These are phyloP conservation scores for Sinopyrophorus schimmeli DNA, from an alignment of 2,888 invertebrate genomes.

Conservation along the genomic window DNA sequence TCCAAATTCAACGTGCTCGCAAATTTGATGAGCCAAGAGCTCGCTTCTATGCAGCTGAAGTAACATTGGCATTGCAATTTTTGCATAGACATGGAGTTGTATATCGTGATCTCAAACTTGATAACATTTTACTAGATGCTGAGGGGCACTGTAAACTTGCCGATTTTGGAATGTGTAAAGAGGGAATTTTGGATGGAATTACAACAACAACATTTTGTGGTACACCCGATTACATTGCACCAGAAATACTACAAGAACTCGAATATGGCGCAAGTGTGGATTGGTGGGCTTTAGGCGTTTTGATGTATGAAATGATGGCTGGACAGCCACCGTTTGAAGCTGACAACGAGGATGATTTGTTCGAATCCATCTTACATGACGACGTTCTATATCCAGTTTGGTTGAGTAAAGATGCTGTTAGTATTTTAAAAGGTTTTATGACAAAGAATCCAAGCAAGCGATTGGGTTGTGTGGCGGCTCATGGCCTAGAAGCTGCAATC, in stretches of 20 bases:
- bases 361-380: conserved; percentile 97
- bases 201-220: conserved; percentile 98
- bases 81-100: conserved; percentile 96
- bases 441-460: conserved; percentile 95
- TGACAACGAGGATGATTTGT: conserved; percentile 98
- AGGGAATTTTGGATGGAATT: conserved; percentile 83
- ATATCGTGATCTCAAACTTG: conserved; percentile 97
- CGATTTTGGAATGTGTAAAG: conserved; percentile 95
- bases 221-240: conserved; percentile 99
- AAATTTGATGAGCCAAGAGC: conserved; percentile 97
- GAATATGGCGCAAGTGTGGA: conserved; percentile 87
- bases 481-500: conserved; percentile 83
- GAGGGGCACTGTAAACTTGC: conserved; percentile 95
- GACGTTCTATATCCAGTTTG: conserved; percentile 98
- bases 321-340: conserved; percentile 99
- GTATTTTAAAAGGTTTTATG: conserved; percentile 94
- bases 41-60: conserved; percentile 97
- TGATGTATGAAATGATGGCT: conserved; percentile 99
- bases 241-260: conserved; percentile 65
- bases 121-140: conserved; percentile 95
- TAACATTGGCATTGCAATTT: conserved; percentile 96
- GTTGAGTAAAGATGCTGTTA: conserved; percentile 88
- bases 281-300: conserved; percentile 97
- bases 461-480: conserved; percentile 81
- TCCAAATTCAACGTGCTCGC: conserved; percentile 97